A percentile compares a stretch with the other conserved stretches of the same genome.
Evolutionary conservation across 2,797 vertebrate species (phyloP).

Genomic region (Naso thynnoides): DNA sequence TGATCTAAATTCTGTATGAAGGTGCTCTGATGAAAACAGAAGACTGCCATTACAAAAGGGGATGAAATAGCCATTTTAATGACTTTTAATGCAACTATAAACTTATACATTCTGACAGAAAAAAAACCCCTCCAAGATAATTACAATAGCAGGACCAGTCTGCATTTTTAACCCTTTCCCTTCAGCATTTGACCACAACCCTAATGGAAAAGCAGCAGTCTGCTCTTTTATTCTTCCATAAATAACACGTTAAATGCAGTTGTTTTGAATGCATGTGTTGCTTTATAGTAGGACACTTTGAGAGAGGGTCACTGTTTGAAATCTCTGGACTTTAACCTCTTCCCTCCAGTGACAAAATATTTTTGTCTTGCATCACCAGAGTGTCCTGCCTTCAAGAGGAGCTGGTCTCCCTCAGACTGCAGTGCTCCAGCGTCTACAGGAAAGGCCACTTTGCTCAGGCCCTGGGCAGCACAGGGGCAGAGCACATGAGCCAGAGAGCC

Average conservation of each 20-base stretch:
- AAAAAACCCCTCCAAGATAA: too few relatives aligned
- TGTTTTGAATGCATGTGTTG: not conserved
- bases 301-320: not conserved
- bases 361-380: conserved; percentile 73
- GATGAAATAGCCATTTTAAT: not conserved
- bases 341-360: not conserved
- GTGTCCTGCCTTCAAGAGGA: conserved; percentile 94
- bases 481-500: conserved; percentile 81
- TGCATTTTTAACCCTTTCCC: too few relatives aligned
- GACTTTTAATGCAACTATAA: not conserved
- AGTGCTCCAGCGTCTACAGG: conserved; percentile 95
- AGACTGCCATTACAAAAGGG: not conserved
- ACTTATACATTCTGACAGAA: not conserved
- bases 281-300: not conserved
- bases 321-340: not conserved
- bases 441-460: conserved; percentile 91
- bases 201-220: too few relatives aligned
- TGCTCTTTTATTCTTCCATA: too few relatives aligned
- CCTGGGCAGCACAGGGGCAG: conserved; percentile 70
- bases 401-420: conserved; percentile 93
- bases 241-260: not conserved
- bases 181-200: too few relatives aligned
- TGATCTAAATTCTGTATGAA: not conserved
- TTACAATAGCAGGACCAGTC: too few relatives aligned
- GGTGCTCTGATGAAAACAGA: not conserved